Evolutionary conservation across 2,113 vertebrate genomes (phyloP).

Genomic region (Anser brachyrhynchus): DNA sequence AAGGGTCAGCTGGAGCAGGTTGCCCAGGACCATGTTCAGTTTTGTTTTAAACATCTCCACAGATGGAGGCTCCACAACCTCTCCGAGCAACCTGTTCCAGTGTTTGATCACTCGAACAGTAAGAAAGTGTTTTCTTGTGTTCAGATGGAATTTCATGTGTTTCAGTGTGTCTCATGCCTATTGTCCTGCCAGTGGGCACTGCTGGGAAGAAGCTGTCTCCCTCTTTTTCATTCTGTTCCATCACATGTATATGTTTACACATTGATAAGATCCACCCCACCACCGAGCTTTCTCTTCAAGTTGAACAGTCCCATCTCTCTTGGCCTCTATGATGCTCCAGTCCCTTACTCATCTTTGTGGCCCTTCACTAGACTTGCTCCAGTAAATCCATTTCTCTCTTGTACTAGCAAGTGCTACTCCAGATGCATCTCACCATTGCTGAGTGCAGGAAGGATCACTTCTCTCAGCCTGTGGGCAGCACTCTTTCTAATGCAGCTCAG

Average conservation of each 20-base stretch:
- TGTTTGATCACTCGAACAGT: background rate
- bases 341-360: background rate
- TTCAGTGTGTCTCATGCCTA: background rate
- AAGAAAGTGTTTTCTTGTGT: background rate
- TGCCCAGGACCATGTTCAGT: background rate
- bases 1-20: background rate
- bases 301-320: background rate
- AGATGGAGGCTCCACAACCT: background rate
- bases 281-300: background rate
- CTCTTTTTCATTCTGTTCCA: background rate
- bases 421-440: background rate
- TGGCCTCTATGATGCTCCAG: background rate
- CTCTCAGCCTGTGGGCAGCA: background rate
- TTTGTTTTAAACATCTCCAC: background rate
- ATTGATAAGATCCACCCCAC: background rate
- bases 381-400: background rate
- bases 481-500: background rate
- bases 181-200: background rate
- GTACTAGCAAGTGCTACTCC: background rate
- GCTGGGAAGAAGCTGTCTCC: background rate
- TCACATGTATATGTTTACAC: background rate
- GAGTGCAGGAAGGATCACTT: background rate
- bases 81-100: background rate
- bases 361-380: background rate
- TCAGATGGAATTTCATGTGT: background rate